Base-by-base conservation (phyloP, 2,888 invertebrate species). In the Protula sp. region DNA sequence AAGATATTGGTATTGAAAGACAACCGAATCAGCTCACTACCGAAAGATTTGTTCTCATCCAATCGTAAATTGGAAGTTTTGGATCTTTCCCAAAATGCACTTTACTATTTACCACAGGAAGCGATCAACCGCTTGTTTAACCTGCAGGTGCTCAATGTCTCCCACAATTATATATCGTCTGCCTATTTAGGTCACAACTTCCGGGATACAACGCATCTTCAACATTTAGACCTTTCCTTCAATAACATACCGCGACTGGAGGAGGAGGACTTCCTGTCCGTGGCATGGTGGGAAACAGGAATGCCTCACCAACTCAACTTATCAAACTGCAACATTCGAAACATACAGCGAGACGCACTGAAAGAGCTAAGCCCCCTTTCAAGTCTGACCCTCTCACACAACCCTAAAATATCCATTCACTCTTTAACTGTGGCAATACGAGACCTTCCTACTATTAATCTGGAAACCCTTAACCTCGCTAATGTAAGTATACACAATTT, bases 191-290 rank as follows among this genome's bases (percentile, higher is more conserved):
- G 70, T 14, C 51, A 66, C 0, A 62, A 71, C 4, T 72, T 71
- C 53, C 67, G 70, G 55, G 62, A 63, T n/a, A 70, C 72, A 38
- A 69, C 60, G 52, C 59, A 67, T 22, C 60, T 75, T 22, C 24
- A 55, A 28, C 50, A 61, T 31, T 56, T 75, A n/a, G 74, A 75
- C 57, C 66, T 74, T 28, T 70, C 70, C 66, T 68, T 68, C 65
- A 74, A 64, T 53, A 64, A 62, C 61, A 70, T 66, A 27, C 54
- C 50, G 30, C 66, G 55, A 2, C 47, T 72, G 27, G 58, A 63
- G 5, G 14, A 55, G 5, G 60, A 67, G 47, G 61, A 68, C 27
- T 72, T 74, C 31, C 64, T 69, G 38, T 60, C 63, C 14, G 60
- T 67, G 0, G 56, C 51, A 27, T 52, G 55, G 38, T 74, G 74